Evolutionary conservation across 2,888 invertebrate genomes (phyloP).

Genomic region (Zootermopsis nevadensis): DNA sequence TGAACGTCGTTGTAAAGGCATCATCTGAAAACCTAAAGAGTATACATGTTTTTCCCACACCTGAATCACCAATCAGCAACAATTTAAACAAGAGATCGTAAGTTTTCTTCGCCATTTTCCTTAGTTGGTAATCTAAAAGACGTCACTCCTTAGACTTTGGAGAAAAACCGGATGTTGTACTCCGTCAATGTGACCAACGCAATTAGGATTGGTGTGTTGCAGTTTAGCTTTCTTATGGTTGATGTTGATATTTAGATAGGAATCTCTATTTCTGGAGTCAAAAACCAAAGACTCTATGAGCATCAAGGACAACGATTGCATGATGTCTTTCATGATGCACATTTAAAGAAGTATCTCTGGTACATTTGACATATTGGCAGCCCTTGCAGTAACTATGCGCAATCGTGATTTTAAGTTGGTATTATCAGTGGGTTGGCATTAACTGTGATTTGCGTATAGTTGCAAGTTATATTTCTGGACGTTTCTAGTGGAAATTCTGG

Average conservation of each 20-base stretch:
- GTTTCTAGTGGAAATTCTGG: not conserved
- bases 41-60: slow-evolving; percentile 95
- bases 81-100: slow-evolving; percentile 95
- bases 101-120: slow-evolving; percentile 91
- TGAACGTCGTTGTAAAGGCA: slow-evolving; percentile 94
- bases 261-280: too few relatives aligned
- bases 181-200: slow-evolving; percentile 33
- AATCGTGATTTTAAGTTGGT: too few relatives aligned
- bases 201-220: too few relatives aligned
- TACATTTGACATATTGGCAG: not conserved
- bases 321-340: not conserved
- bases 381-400: not conserved
- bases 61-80: slow-evolving; percentile 91
- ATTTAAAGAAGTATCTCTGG: not conserved
- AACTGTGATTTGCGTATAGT: too few relatives aligned
- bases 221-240: too few relatives aligned
- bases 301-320: not conserved
- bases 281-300: not conserved
- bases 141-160: slow-evolving; percentile 49
- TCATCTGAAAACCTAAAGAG: slow-evolving; percentile 95
- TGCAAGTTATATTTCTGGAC: not conserved
- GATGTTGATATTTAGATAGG: too few relatives aligned
- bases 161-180: slow-evolving; percentile 36
- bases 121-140: slow-evolving; percentile 48
- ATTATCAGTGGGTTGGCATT: too few relatives aligned